Evolutionary conservation across 2,113 vertebrate species (phyloP).

Genomic region (Bolborhynchus lineola): DNA sequence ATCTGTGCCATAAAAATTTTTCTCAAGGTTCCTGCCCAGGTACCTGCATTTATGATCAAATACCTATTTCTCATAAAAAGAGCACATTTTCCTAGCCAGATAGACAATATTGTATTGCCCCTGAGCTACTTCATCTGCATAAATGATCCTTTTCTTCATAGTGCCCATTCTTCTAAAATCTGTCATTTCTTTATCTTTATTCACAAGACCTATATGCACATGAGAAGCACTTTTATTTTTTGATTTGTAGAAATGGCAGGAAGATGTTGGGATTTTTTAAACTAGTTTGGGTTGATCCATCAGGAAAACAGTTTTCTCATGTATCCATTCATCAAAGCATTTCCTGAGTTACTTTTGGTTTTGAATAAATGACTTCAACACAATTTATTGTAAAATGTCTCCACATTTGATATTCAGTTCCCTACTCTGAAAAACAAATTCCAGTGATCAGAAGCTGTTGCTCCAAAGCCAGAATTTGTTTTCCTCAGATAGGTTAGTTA

Average conservation of each 20-base stretch:
- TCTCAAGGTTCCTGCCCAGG: not conserved
- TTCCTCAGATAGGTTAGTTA: not conserved
- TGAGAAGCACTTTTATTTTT: not conserved
- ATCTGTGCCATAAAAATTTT: not conserved
- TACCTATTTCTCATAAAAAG: not conserved
- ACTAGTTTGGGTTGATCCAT: not conserved
- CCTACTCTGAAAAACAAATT: not conserved
- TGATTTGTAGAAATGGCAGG: not conserved
- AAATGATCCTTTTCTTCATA: not conserved
- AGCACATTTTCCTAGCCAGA: not conserved
- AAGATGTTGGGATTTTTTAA: not conserved
- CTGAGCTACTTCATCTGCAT: not conserved
- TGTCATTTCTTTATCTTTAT: not conserved
- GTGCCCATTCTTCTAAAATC: not conserved
- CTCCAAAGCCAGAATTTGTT: constrained; percentile 3
- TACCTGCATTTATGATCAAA: not conserved
- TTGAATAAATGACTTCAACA: not conserved
- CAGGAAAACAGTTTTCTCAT: not conserved
- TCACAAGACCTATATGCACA: not conserved
- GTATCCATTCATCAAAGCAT: not conserved
- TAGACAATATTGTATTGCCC: not conserved
- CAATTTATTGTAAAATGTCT: not conserved
- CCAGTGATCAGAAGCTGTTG: not conserved
- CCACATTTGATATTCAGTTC: not conserved
- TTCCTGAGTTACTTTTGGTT: not conserved